Evolutionary conservation across 2,113 vertebrate species (phyloP), one percentile per base, ranked within the genome.

Genomic region (Tachycineta bicolor): DNA sequence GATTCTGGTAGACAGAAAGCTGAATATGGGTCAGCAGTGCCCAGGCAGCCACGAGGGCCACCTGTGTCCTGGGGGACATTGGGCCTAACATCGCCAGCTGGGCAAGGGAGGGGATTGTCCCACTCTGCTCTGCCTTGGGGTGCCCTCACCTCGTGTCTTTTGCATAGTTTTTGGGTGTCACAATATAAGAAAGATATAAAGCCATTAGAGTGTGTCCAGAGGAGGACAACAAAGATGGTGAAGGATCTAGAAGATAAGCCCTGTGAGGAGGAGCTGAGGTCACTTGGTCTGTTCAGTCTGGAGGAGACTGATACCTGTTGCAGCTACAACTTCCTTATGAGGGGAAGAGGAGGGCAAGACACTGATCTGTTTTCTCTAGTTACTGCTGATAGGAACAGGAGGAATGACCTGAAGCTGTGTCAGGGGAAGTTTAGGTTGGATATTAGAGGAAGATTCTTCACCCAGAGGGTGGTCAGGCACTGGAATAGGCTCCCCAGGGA

Each of bases 11-110:
- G 11, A n/a, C 7, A 28, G 44, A 26, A 59, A 69, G 18, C 4
- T 41, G 44, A 59, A 59, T 10, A 5, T 22, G 43, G 5, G 22
- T 13, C 43, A 49, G 23, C 28, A 58, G 23, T n/a, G 29, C 29
- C 9, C 34, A 28, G 29, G 28, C 44, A 41, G 18, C 44, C 53
- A 59, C 2, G 23, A 41, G 34, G 5, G 11, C 14, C 10, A 33
- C 2, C 1, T 0, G 0, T 26, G n/a, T 68, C 18, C n/a, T 58
- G 28, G 18, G 22, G 6, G 1, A 2, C n/a, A 58, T 26, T 0
- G 0, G 34, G 28, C 9, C 39, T 18, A 22, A 28, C n/a, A 49
- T 28, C 1, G 0, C 29, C 44, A n/a, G 34, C 5, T 0, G 3
- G 11, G 29, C 18, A 33, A 39, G 18, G n/a, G n/a, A 58, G 17